A percentile compares a stretch with the other conserved stretches of the same genome.
phyloP scores from a whole-genome alignment of 2,797 vertebrate genomes.

The Ceyx erithaca region DNA sequence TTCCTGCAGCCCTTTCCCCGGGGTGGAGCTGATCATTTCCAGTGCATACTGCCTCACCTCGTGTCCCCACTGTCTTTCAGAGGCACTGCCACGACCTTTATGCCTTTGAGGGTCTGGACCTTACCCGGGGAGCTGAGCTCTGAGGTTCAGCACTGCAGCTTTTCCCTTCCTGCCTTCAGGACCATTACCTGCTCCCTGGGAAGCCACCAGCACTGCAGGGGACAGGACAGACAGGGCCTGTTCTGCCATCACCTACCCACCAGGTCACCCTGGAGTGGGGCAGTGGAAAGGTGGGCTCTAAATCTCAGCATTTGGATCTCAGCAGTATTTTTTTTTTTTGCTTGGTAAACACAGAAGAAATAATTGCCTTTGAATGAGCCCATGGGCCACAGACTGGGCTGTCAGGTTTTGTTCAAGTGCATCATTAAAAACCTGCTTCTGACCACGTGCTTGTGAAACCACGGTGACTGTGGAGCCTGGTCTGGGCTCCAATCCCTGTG shows the following conservation, averaged over 20 bases:
- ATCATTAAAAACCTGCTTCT: neutral
- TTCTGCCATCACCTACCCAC: neutral
- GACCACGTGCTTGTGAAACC: neutral
- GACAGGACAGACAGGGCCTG: neutral
- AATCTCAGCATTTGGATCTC: neutral
- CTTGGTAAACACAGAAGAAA: accelerated
- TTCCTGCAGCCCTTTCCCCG: neutral
- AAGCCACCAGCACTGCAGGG: neutral
- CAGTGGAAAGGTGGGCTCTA: neutral
- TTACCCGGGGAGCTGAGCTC: neutral
- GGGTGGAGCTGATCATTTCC: neutral
- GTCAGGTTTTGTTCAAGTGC: neutral
- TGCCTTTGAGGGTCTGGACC: neutral
- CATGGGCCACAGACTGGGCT: neutral
- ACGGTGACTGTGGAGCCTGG: accelerated
- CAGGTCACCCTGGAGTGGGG: neutral
- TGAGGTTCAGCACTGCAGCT: neutral
- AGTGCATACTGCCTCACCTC: accelerated
- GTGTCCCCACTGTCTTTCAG: neutral
- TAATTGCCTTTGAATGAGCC: neutral
- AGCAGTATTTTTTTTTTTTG: neutral
- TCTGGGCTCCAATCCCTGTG: neutral
- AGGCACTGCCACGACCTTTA: neutral
- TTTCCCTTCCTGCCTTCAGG: neutral
- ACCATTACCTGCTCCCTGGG: neutral